A percentile compares a stretch with the other conserved stretches of the same genome.
Evolutionary conservation across 2,888 invertebrate species (phyloP).

Genomic region (Escarpia spicata): DNA sequence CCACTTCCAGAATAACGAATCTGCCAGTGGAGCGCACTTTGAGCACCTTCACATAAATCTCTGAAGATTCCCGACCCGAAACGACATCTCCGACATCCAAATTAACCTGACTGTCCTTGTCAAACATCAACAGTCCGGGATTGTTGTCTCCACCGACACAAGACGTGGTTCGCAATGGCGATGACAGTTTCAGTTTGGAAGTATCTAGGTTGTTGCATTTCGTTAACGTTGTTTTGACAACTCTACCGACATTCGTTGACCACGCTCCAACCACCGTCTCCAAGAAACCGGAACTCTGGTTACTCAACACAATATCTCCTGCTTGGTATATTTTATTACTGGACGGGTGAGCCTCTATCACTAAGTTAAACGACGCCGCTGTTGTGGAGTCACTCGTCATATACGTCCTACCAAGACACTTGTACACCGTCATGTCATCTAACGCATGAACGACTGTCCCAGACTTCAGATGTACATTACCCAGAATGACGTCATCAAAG

Average conservation of each 20-base stretch:
- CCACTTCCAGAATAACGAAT: no score
- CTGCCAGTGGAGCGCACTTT: no score
- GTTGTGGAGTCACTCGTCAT: no score
- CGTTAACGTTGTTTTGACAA: slow-evolving; percentile 7
- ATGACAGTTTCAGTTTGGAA: not conserved
- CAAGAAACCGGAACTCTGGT: not conserved
- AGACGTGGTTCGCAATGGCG: not conserved
- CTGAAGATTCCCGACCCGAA: no score
- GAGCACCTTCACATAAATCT: no score
- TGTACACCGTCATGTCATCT: not conserved
- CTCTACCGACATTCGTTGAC: not conserved
- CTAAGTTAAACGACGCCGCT: not conserved
- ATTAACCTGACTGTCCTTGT: no score
- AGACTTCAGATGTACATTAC: no score
- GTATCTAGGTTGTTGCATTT: not conserved
- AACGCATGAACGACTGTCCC: no score
- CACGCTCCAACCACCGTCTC: not conserved
- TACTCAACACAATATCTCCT: slow-evolving; percentile 22
- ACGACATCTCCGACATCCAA: no score
- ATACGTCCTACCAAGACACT: slow-evolving; percentile 19
- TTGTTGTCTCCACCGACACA: slow-evolving; percentile 14
- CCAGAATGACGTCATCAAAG: no score
- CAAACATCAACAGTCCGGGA: slow-evolving; percentile 22
- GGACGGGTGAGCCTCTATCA: no score
- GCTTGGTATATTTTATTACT: not conserved